phyloP scores from a whole-genome alignment of 2,888 invertebrate genomes.

The Leucozona laternaria region DNA sequence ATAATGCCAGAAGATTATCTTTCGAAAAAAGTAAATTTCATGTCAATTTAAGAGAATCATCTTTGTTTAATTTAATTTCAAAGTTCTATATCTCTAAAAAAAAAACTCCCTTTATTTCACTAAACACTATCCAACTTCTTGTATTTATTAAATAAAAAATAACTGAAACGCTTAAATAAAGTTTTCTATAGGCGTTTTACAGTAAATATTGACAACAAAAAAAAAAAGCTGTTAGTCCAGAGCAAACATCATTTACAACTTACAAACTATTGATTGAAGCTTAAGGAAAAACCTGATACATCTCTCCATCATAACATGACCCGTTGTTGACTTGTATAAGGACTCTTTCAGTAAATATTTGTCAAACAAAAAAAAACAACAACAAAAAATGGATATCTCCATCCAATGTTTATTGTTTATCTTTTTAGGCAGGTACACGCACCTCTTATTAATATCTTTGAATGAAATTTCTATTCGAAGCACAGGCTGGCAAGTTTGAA shows the following conservation, averaged over 20 bases:
- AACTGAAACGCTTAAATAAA: background rate
- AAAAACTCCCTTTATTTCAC: too few relatives aligned
- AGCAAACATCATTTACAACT: conserved; percentile 10
- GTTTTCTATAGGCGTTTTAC: background rate
- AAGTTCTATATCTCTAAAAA: too few relatives aligned
- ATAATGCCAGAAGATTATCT: too few relatives aligned
- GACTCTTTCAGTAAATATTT: background rate
- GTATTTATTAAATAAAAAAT: too few relatives aligned
- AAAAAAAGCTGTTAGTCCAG: background rate
- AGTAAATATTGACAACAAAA: background rate
- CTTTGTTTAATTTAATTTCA: too few relatives aligned
- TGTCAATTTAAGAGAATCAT: too few relatives aligned
- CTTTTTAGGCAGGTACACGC: background rate
- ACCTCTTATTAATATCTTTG: background rate
- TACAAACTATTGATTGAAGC: background rate
- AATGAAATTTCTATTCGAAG: too few relatives aligned
- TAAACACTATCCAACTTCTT: too few relatives aligned
- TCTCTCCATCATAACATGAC: background rate
- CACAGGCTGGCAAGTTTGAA: too few relatives aligned
- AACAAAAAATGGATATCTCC: background rate
- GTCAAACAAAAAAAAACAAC: background rate
- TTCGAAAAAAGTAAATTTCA: too few relatives aligned
- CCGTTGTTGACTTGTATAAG: background rate
- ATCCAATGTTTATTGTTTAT: background rate
- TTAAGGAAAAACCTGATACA: background rate